Percentiles rank a stretch among this genome's conserved stretches.
Evolutionary conservation across 2,797 vertebrate genomes (phyloP).

Genomic region (Alosa sapidissima): DNA sequence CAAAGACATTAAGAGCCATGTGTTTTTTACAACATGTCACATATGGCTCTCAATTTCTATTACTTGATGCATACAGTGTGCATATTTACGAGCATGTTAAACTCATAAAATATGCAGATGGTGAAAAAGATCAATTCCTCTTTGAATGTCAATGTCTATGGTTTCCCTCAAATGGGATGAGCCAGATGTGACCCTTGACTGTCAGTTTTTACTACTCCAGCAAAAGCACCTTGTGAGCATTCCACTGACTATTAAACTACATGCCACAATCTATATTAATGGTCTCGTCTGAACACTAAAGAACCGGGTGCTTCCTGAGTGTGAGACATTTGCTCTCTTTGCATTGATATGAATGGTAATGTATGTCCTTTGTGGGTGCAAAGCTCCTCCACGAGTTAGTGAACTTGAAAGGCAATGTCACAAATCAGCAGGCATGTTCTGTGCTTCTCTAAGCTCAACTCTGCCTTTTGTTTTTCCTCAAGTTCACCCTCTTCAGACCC

Average conservation of each 20-base stretch:
- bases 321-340: not conserved
- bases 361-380: not conserved
- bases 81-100: not conserved
- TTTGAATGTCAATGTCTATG: slow-evolving; percentile 9
- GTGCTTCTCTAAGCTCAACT: not conserved
- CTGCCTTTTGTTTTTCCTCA: not conserved
- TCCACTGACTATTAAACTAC: not conserved
- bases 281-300: not conserved
- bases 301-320: not conserved
- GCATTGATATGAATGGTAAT: not conserved
- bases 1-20: not conserved
- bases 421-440: not conserved
- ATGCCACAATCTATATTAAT: slow-evolving; percentile 7
- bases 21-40: not conserved
- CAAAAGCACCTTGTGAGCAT: not conserved
- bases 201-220: not conserved
- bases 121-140: not conserved
- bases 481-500: not conserved
- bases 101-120: slow-evolving; percentile 1
- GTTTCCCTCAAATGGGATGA: not conserved
- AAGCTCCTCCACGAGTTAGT: not conserved
- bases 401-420: not conserved
- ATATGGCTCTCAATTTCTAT: not conserved
- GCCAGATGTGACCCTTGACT: not conserved
- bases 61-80: not conserved